These are phyloP conservation scores for Coelogynopora nodosa DNA, from an alignment of 2,888 invertebrate species.

Conservation along the genomic window DNA sequence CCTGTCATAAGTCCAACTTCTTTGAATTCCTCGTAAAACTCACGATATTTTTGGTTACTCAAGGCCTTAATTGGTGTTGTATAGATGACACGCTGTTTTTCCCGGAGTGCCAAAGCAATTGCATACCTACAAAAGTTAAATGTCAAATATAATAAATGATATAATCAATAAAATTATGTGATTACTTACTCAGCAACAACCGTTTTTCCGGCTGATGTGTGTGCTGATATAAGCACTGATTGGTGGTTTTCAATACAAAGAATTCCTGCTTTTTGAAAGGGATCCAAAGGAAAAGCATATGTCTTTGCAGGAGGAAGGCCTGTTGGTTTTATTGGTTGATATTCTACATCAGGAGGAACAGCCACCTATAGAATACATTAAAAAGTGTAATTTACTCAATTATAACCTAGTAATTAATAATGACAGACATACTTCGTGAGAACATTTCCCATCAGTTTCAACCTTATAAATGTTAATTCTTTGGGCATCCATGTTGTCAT, in stretches of 20 bases:
- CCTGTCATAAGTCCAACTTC: slow-evolving; percentile 98
- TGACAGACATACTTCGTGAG: slow-evolving; percentile 73
- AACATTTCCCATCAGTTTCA: slow-evolving; percentile 84
- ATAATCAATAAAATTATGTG: neutral
- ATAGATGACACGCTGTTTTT: slow-evolving; percentile 95
- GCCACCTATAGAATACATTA: slow-evolving; percentile 61
- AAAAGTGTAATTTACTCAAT: neutral
- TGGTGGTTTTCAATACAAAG: slow-evolving; percentile 94
- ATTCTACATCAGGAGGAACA: slow-evolving; percentile 46
- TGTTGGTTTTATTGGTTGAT: slow-evolving; percentile 39
- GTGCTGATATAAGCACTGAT: slow-evolving; percentile 95
- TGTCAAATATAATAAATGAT: neutral
- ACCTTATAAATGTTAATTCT: slow-evolving; percentile 82
- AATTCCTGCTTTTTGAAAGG: slow-evolving; percentile 94
- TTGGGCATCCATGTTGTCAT: slow-evolving; percentile 3
- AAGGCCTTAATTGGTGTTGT: slow-evolving; percentile 98
- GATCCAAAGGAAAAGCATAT: slow-evolving; percentile 89
- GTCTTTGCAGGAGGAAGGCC: slow-evolving; percentile 73
- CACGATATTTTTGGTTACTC: slow-evolving; percentile 97
- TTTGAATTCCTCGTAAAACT: slow-evolving; percentile 89
- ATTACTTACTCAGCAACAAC: slow-evolving; percentile 83
- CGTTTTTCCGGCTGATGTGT: slow-evolving; percentile 98
- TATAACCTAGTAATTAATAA: neutral
- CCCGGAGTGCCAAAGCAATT: slow-evolving; percentile 84
- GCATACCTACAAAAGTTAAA: slow-evolving; percentile 68